Percentiles rank a stretch among this genome's conserved stretches.
Conservation (phyloP, 1,140 invertebrate genomes). For the Diachasma alloeum region DNA sequence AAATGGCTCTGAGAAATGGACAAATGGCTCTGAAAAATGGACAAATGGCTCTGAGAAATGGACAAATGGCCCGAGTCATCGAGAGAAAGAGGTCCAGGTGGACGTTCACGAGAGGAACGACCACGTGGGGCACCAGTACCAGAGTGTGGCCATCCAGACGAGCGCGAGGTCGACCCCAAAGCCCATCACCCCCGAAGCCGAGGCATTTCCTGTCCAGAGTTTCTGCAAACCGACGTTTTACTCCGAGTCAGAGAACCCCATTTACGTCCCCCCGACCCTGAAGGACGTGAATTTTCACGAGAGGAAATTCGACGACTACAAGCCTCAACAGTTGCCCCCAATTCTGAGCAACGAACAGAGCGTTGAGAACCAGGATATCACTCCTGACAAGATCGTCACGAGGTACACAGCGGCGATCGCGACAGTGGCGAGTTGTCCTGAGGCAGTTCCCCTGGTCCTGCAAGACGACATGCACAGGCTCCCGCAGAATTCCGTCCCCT, state of each 20-base stretch:
- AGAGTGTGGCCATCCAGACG: constrained; percentile 33
- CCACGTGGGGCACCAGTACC: not conserved
- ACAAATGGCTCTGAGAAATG: not conserved
- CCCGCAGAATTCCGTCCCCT: not conserved
- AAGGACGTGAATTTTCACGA: not conserved
- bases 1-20: not conserved
- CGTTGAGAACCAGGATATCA: constrained; percentile 61
- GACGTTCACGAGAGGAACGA: not conserved
- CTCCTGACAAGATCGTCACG: constrained; percentile 53
- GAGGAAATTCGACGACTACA: not conserved
- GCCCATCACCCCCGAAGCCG: not conserved
- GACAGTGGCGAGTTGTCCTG: constrained; percentile 43
- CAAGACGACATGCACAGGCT: not conserved
- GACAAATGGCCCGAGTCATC: not conserved
- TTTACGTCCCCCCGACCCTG: constrained; percentile 28
- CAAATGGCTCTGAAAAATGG: not conserved
- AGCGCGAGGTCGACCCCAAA: not conserved
- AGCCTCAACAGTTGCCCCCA: not conserved
- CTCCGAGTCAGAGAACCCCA: constrained; percentile 29
- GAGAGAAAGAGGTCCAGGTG: not conserved
- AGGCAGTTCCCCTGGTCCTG: not conserved
- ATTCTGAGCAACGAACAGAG: constrained; percentile 40
- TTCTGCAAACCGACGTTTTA: constrained; percentile 1
- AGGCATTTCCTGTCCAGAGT: not conserved
- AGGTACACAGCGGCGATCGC: constrained; percentile 56